Evolutionary conservation across 2,888 invertebrate species (phyloP), one percentile per base, ranked within the genome.

Genomic region (Euplexia lucipara): DNA sequence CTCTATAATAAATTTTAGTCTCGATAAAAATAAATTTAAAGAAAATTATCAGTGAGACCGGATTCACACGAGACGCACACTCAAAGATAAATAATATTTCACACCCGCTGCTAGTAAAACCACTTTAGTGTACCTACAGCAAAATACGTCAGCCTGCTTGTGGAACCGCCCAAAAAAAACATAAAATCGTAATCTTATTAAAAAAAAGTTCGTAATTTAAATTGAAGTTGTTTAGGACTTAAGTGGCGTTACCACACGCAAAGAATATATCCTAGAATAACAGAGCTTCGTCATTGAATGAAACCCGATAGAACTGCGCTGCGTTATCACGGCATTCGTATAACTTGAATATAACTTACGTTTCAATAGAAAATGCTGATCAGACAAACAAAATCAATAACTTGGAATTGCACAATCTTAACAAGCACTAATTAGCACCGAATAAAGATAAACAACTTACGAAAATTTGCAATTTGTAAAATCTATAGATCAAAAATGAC

Each of bases 401-500:
- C 65, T 63, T 39, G 39, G 47, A 68, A 71, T 65, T 30, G 64
- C 70, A 82, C 78, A 68, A 62, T 56, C 70, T 69, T 73, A 66
- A 60, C 52, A 80, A 73, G 48, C 72, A 79, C 70, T 73, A 77
- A 73, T 70, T 41, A 73, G 71, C 82, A 86, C 79, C 44, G 81
- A 82, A 77, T 79, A 78, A 70, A 76, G 75, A 75, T 72, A 80
- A 63, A 78, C 59, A 78, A 79, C 67, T 76, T 71, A 70, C 75
- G 65, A 79, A 79, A 84, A 77, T 79, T 78, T 65, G 70, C 70
- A 75, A 79, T 85, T 89, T 86, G 78, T 87, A 89, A 88, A 90
- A 87, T 85, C 85, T 89, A 85, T 85, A 88, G 86, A 91, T 89
- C 89, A 91, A 92, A 93, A 90, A 91, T 91, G 91, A 92, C 90